A percentile compares a stretch with the other conserved stretches of the same genome.
Evolutionary conservation across 2,113 vertebrate species (phyloP).

Genomic region (Lonchura striata): DNA sequence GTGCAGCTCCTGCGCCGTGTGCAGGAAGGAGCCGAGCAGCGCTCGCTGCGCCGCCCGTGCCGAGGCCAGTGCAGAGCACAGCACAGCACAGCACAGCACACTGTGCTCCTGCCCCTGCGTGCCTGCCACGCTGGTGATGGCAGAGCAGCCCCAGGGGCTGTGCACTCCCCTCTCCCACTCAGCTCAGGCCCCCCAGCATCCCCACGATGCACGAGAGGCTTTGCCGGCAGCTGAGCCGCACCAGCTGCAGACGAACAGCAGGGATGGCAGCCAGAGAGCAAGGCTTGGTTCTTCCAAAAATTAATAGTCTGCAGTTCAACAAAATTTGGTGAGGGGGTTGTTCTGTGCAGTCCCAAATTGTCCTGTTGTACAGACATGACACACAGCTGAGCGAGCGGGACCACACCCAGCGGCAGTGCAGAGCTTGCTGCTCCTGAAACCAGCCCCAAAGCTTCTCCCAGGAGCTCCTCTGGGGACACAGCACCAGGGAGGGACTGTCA

Average conservation of each 20-base stretch:
- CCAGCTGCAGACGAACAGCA: fast-evolving
- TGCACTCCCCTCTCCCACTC: background rate
- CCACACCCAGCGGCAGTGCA: fast-evolving
- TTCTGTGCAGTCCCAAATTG: background rate
- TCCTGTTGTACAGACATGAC: background rate
- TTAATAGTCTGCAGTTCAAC: fast-evolving
- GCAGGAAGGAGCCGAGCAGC: background rate
- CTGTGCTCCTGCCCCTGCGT: background rate
- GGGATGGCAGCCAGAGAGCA: background rate
- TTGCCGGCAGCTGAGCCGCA: background rate
- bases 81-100: no score
- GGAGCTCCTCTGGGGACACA: background rate
- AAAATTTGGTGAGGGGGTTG: background rate
- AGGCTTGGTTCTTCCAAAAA: background rate
- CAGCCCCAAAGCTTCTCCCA: background rate
- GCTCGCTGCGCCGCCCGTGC: background rate
- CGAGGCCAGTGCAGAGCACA: background rate
- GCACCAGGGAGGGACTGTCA: background rate
- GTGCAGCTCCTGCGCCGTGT: background rate
- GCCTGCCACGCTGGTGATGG: fast-evolving
- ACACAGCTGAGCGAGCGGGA: background rate
- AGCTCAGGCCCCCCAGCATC: background rate
- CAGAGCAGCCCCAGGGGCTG: background rate
- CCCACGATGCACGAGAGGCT: fast-evolving
- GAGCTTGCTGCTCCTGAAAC: background rate